Conservation (phyloP, 2,888 invertebrate genomes). For the Diogma glabrata region DNA sequence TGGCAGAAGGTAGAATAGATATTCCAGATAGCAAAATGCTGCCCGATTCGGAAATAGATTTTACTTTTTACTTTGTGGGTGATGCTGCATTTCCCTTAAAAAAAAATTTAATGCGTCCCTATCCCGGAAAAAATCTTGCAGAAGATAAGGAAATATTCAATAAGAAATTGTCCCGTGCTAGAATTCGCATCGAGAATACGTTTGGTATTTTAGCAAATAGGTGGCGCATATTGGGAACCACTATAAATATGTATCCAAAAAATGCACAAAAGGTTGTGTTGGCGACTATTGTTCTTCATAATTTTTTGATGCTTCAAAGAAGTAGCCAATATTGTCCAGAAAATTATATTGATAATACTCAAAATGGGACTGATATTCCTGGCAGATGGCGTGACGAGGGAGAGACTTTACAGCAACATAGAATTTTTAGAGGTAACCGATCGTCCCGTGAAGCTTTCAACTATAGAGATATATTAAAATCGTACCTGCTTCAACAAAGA, state of each 20-base stretch:
- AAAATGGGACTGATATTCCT: too few species aligned
- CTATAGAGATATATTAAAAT: not conserved
- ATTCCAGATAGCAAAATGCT: conserved; percentile 13
- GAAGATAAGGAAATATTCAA: conserved; percentile 20
- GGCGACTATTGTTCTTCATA: not conserved
- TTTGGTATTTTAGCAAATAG: conserved; percentile 22
- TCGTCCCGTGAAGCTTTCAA: not conserved
- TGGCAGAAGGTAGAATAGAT: conserved; percentile 15
- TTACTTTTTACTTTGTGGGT: conserved; percentile 16
- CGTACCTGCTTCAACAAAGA: not conserved
- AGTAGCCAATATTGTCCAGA: not conserved
- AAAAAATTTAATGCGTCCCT: conserved; percentile 21
- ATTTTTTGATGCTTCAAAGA: not conserved
- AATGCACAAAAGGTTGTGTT: conserved; percentile 21
- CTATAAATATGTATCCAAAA: conserved; percentile 19
- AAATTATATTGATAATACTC: not conserved
- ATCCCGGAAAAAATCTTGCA: conserved; percentile 18
- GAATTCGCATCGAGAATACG: conserved; percentile 21
- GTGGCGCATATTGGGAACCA: conserved; percentile 19
- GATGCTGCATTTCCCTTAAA: conserved; percentile 21
- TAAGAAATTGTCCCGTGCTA: conserved; percentile 20
- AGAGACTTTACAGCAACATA: too few species aligned
- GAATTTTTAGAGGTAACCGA: too few species aligned
- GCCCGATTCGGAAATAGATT: conserved; percentile 10
- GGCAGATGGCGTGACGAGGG: too few species aligned